These are phyloP conservation scores for Geodia barretti DNA, from an alignment of 37 sponge, comb jelly and placozoan genomes.

Conservation along the genomic window DNA sequence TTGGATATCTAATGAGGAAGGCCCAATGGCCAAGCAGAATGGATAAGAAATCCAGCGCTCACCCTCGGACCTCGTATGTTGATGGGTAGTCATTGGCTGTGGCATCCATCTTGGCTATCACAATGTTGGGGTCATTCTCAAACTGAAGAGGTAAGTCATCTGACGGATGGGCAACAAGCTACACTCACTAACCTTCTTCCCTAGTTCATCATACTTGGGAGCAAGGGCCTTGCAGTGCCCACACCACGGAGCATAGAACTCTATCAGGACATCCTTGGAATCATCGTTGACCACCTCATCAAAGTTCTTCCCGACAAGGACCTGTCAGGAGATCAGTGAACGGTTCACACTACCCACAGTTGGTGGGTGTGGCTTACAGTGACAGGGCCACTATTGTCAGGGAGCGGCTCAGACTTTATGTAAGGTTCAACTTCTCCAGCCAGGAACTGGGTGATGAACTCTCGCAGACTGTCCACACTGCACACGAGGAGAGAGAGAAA, in stretches of 20 bases:
- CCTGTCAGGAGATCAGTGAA: constrained; percentile 38
- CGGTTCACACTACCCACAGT: not conserved
- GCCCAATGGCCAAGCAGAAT: no score
- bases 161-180: no score
- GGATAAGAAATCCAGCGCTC: no score
- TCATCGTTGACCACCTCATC: constrained; percentile 86
- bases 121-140: constrained; percentile 74
- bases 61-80: constrained; percentile 80
- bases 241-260: constrained; percentile 97
- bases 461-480: constrained; percentile 72
- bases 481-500: not conserved
- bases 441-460: constrained; percentile 64
- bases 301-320: constrained; percentile 88
- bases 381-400: constrained; percentile 83
- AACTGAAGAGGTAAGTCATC: no score
- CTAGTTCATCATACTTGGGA: constrained; percentile 91
- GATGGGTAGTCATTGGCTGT: constrained; percentile 91
- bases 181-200: constrained; percentile 60
- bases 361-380: constrained; percentile 40
- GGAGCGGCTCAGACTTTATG: constrained; percentile 88
- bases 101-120: constrained; percentile 92
- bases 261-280: constrained; percentile 84
- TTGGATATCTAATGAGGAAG: constrained; percentile 68
- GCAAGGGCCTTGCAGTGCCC: constrained; percentile 93
- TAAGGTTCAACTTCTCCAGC: constrained; percentile 79